Evolutionary conservation across 92 coral and sea anemone species (phyloP).

Genomic region (Virgularia gustaviana): DNA sequence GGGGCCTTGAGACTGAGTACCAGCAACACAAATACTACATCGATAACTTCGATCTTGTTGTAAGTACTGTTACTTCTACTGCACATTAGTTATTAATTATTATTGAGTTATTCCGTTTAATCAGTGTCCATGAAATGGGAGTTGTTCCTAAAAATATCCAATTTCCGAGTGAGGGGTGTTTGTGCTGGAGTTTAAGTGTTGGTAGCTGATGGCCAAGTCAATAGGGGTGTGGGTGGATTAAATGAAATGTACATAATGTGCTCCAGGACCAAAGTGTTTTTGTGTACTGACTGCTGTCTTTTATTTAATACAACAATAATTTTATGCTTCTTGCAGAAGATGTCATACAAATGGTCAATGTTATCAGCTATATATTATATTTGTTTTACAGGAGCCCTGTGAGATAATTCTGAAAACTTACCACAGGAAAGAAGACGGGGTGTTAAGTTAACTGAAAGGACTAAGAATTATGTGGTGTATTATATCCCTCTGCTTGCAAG

Average conservation of each 20-base stretch:
- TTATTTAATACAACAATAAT: no score
- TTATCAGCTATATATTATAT: background rate
- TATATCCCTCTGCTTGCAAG: conserved; percentile 53
- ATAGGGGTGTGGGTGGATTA: no score
- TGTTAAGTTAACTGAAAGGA: conserved; percentile 22
- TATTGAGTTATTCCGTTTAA: background rate
- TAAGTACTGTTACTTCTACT: background rate
- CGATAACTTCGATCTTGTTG: conserved; percentile 1
- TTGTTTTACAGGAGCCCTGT: conserved; percentile 51
- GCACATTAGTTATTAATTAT: background rate
- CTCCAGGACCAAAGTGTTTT: no score
- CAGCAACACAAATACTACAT: background rate
- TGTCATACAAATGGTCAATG: background rate
- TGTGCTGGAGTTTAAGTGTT: no score
- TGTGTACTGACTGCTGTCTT: background rate
- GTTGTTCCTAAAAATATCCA: no score
- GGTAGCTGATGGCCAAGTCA: no score
- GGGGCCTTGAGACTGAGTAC: background rate
- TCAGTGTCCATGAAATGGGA: no score
- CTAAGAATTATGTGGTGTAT: conserved; percentile 38
- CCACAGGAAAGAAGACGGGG: conserved; percentile 39
- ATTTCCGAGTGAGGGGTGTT: no score
- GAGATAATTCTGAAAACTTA: conserved; percentile 43
- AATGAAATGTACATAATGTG: no score
- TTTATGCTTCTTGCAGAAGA: background rate